Evolutionary conservation across 2,797 vertebrate genomes (phyloP), one percentile per base, ranked within the genome.

Genomic region (Denticeps clupeoides): DNA sequence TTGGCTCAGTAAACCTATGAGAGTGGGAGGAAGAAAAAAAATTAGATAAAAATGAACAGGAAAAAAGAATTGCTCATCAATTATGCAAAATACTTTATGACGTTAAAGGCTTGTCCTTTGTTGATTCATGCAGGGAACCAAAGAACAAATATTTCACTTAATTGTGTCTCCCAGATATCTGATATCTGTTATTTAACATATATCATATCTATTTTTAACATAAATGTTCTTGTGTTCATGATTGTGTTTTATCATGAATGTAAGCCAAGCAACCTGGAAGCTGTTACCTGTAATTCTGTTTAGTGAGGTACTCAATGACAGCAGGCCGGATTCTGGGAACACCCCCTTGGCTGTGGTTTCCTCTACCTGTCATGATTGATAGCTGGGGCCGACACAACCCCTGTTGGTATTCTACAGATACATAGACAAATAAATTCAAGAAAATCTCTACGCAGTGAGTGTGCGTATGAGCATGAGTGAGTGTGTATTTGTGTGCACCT

Each of bases 281-380:
- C n/a, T n/a, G n/a, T 64, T 78, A 97, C 92, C 87, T 91, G 80
- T 90, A 94, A 64, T 80, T 78, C 61, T 87, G 88, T 75, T 71
- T 91, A 64, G 75, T 88, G 81, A 99, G 92, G 86, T 93, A 96
- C 80, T 90, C 87, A 67, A 88, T 83, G 72, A 96, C 90, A 2
- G 93, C 91, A 51, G 91, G 92, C 64, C 90, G 93, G 79, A 99
- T 90, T 60, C 93, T 90, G 72, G 95, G 89, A 69, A 98, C 84
- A 55, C 94, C 90, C 71, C 95, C 91, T 68, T 89, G 89, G 69
- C 95, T 99, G 81, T 87, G 93, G 84, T 88, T 97, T 76, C 95
- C 95, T 84, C 86, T 90, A 77, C 95, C 95, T 55, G 95, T 98
- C 79, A 99, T 97, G 73, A 99, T 82, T 61, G 73, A 90, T 47